phyloP scores from a whole-genome alignment of 2,797 vertebrate species.

The Danio aesculapii region DNA sequence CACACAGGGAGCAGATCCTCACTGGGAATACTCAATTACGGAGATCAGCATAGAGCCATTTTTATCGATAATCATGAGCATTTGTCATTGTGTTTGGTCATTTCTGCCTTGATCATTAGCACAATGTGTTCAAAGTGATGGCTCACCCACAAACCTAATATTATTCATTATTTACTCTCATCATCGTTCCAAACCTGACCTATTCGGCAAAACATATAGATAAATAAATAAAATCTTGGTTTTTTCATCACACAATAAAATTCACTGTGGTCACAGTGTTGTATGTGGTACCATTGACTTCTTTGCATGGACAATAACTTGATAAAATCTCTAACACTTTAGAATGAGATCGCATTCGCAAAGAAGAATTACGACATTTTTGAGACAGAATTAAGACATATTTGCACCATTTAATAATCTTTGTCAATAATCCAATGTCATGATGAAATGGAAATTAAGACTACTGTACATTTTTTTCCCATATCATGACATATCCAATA shows the following conservation, averaged over 20 bases:
- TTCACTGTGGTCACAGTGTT: neutral
- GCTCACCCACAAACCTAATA: neutral
- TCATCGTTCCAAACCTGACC: neutral
- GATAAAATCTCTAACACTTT: neutral
- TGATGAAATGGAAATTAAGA: no score
- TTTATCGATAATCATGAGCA: neutral
- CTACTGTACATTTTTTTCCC: no score
- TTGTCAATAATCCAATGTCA: no score
- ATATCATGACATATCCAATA: no score
- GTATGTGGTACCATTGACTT: neutral
- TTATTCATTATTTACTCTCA: neutral
- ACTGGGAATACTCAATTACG: slow-evolving; percentile 3
- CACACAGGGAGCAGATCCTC: slow-evolving; percentile 1
- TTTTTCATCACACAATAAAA: neutral
- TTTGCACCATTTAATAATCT: no score
- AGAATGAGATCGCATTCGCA: no score
- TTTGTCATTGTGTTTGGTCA: neutral
- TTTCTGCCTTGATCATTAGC: neutral
- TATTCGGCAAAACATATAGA: neutral
- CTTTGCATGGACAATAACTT: neutral
- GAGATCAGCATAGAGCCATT: neutral
- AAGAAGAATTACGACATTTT: no score
- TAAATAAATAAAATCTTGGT: no score
- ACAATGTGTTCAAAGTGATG: no score
- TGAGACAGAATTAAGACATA: no score